Conservation (phyloP, 2,113 vertebrate genomes). For the Oreotrochilus melanogaster region DNA sequence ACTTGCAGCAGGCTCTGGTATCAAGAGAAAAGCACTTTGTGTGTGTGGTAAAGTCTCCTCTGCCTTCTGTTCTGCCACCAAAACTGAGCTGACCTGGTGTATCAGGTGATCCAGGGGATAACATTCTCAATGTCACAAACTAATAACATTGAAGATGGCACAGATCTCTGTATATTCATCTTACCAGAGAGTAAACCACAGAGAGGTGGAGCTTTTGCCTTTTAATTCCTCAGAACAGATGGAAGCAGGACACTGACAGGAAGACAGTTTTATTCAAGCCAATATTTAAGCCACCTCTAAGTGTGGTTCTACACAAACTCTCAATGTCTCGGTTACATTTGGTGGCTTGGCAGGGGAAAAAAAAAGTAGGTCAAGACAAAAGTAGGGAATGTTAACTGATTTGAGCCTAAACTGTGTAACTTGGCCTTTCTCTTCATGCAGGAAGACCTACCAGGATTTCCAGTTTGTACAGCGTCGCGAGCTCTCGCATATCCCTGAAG, state of each 20-base stretch:
- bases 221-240: neutral
- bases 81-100: neutral
- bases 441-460: slow-evolving; percentile 88
- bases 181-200: neutral
- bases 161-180: neutral
- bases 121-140: neutral
- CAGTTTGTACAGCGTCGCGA: slow-evolving; percentile 89
- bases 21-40: neutral
- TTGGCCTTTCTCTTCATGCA: neutral
- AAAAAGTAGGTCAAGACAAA: neutral
- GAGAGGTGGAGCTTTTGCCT: neutral
- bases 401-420: neutral
- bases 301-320: neutral
- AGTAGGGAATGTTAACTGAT: neutral
- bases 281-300: neutral
- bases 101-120: neutral
- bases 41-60: neutral
- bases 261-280: neutral
- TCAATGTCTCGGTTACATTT: neutral
- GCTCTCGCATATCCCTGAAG: slow-evolving; percentile 93
- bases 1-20: neutral
- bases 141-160: neutral
- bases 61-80: neutral
- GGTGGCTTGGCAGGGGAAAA: neutral
- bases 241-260: neutral